Base-by-base conservation (phyloP, 2,888 invertebrate genomes). In the Helicoverpa assulta region DNA sequence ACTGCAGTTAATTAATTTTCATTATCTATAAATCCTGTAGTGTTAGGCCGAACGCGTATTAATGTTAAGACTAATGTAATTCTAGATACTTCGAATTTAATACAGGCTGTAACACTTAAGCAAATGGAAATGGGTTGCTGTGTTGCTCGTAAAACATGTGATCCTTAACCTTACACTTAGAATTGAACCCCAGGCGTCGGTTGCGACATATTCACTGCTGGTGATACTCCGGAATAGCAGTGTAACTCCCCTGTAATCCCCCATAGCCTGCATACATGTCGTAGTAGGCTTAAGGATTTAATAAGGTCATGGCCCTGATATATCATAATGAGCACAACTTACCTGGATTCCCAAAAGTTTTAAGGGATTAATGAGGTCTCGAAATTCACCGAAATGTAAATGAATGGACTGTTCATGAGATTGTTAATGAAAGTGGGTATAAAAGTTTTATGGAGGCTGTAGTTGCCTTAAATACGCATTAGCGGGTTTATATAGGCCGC, bases 261-360 rank as follows among this genome's bases (percentile, higher is more conserved):
- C 61, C 64, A 72, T 75, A 65, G 61, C 78, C 59, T 40, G 37
- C 74, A 52, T 75, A 64, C 64, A 74, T 65, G 76, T 70, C 59
- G 65, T 63, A 70, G 50, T 63, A 65, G 75, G 61, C 54, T 61
- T 64, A 79, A 62, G 75, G 83, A 84, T 79, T 82, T 81, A 80
- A 80, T 76, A 81, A 77, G 76, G 73, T 81, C 82, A 85, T 85
- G 85, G 85, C 76, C 51, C 58, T 52, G 61, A 71, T 62, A 71
- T 56, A 62, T 73, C 68, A 78, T 73, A 67, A 75, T 63, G 19
- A 40, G 70, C 40, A 52, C 43, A 43, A 63, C 37, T 33, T 64
- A 69, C 52, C 57, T 51, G 58, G 57, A 55, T 65, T 19, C 57
- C 52, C 50, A 61, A 65, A 69, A 69, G 12, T 76, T 69, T 26